phyloP scores from a whole-genome alignment of 2,888 invertebrate species.

The Liopterus haemorrhoidalis region DNA sequence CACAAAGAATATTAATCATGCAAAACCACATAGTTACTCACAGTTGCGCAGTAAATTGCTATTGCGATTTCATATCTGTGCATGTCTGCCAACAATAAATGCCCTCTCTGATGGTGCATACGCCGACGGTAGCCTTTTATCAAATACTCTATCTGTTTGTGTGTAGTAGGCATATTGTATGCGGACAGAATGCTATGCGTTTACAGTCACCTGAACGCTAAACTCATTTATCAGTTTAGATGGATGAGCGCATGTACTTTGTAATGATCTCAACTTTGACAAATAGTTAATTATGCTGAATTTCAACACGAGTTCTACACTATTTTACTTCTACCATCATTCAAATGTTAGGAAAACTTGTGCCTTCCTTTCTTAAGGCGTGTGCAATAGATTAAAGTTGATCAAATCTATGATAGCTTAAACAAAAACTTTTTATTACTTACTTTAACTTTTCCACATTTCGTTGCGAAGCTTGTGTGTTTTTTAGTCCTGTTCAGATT shows the following conservation, averaged over 20 bases:
- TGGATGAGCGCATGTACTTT: not conserved
- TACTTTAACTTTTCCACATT: no score
- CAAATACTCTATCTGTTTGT: not conserved
- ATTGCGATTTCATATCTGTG: slow-evolving; percentile 1
- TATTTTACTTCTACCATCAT: not conserved
- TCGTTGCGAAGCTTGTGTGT: no score
- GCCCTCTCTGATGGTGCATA: not conserved
- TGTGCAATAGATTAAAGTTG: no score
- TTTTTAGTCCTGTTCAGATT: no score
- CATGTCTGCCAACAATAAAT: slow-evolving; percentile 5
- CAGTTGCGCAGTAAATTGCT: not conserved
- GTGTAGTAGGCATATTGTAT: not conserved
- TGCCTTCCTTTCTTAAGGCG: not conserved
- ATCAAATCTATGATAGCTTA: no score
- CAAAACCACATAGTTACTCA: slow-evolving; percentile 1
- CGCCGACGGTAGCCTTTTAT: slow-evolving; percentile 4
- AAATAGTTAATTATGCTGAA: no score
- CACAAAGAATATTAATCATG: not conserved
- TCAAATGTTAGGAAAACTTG: not conserved
- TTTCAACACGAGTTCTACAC: no score
- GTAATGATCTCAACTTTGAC: not conserved
- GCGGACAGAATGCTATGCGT: no score
- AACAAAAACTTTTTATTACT: no score
- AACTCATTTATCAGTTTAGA: no score
- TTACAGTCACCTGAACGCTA: no score